Conservation (phyloP, 1,140 invertebrate species). For the Formica exsecta region DNA sequence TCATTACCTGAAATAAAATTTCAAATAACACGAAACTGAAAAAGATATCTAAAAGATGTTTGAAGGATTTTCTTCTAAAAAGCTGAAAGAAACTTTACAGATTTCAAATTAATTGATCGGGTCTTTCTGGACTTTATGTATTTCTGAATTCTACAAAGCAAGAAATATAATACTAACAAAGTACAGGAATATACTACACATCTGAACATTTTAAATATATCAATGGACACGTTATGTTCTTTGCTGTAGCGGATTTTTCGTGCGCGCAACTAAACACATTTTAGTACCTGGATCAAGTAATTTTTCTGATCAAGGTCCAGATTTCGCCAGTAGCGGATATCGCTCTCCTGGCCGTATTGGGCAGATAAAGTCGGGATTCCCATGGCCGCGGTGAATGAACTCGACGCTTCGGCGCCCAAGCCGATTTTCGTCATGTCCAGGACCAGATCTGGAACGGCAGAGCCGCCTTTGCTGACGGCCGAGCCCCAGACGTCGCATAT, state of each 20-base stretch:
- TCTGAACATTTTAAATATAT: neutral
- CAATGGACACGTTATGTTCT: neutral
- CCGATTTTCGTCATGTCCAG: slow-evolving; percentile 93
- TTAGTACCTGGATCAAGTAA: slow-evolving; percentile 87
- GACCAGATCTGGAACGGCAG: slow-evolving; percentile 91
- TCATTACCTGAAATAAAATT: slow-evolving; percentile 87
- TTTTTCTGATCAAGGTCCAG: slow-evolving; percentile 89
- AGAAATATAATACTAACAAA: neutral
- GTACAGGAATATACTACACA: neutral
- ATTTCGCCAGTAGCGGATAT: slow-evolving; percentile 92
- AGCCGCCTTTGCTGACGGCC: slow-evolving; percentile 73
- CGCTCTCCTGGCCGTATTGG: slow-evolving; percentile 93
- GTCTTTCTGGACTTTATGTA: neutral
- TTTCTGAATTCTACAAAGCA: neutral
- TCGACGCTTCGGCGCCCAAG: slow-evolving; percentile 92
- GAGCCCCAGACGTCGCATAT: slow-evolving; percentile 81
- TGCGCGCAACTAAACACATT: neutral
- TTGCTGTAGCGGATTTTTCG: neutral
- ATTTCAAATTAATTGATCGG: neutral
- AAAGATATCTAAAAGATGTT: neutral
- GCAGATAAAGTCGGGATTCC: slow-evolving; percentile 93
- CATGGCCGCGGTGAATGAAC: slow-evolving; percentile 92
- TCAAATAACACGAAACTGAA: neutral
- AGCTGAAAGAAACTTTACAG: neutral
- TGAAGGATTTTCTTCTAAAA: neutral